Evolutionary conservation across 2,113 vertebrate species (phyloP).

Genomic region (Larimichthys polyactis): DNA sequence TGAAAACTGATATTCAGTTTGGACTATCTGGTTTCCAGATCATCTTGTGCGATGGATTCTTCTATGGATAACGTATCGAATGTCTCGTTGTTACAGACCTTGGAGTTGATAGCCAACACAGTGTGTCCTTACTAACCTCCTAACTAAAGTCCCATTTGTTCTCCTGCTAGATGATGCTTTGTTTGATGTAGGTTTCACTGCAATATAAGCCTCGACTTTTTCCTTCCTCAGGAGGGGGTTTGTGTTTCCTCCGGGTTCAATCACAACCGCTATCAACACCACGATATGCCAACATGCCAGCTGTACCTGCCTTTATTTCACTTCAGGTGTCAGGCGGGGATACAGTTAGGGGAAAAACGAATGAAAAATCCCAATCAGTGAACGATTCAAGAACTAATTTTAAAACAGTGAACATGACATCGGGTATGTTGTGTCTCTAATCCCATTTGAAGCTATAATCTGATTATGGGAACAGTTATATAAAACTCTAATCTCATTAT

Average conservation of each 20-base stretch:
- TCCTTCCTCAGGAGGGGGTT: slow-evolving; percentile 24
- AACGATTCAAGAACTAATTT: not conserved
- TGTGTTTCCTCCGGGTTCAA: slow-evolving; percentile 49
- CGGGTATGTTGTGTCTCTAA: not conserved
- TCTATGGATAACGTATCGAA: slow-evolving; percentile 54
- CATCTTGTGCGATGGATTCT: slow-evolving; percentile 32
- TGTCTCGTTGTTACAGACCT: slow-evolving; percentile 30
- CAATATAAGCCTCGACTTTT: slow-evolving; percentile 3
- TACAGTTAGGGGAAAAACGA: not conserved
- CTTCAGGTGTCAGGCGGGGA: not conserved
- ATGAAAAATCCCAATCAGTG: not conserved
- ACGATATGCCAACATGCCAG: not conserved
- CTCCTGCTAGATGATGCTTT: slow-evolving; percentile 19
- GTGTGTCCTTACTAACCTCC: slow-evolving; percentile 31
- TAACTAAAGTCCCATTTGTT: slow-evolving; percentile 16
- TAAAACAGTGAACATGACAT: slow-evolving; percentile 11
- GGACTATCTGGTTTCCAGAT: slow-evolving; percentile 38
- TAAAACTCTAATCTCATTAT: slow-evolving; percentile 33
- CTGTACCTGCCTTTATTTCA: not conserved
- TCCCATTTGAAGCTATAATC: slow-evolving; percentile 27
- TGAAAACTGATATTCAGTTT: slow-evolving; percentile 32
- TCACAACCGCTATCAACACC: not conserved
- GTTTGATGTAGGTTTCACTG: slow-evolving; percentile 26
- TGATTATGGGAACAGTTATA: slow-evolving; percentile 27
- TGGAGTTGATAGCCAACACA: slow-evolving; percentile 5